Percentiles rank a stretch among this genome's conserved stretches.
These are phyloP conservation scores for Argyrosomus japonicus DNA, from an alignment of 2,113 vertebrate genomes.

Conservation along the genomic window DNA sequence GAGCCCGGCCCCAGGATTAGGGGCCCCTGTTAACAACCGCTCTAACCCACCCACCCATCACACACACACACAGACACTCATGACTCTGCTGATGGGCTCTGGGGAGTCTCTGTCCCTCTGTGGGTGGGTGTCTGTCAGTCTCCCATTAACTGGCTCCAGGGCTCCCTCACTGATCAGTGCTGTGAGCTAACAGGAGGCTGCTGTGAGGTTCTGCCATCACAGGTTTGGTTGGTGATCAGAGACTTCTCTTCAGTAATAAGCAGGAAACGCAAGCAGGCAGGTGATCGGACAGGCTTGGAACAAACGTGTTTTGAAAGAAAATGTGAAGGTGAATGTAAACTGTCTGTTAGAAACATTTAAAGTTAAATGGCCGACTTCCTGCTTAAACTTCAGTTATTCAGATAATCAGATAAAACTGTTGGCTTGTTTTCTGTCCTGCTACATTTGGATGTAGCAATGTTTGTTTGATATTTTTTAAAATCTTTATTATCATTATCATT, in stretches of 20 bases:
- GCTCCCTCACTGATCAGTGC: background rate
- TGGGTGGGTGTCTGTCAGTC: conserved; percentile 54
- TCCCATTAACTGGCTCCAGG: conserved; percentile 55
- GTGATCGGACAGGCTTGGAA: too few species aligned
- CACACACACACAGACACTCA: background rate
- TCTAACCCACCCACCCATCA: conserved; percentile 37
- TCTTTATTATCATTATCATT: too few species aligned
- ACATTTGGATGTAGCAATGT: too few species aligned
- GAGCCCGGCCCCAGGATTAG: conserved; percentile 76
- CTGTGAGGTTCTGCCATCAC: background rate
- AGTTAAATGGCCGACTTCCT: too few species aligned
- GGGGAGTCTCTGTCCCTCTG: conserved; percentile 33
- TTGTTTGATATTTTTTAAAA: too few species aligned
- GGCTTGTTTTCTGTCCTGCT: too few species aligned
- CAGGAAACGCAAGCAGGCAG: too few species aligned
- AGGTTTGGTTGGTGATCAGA: conserved; percentile 2
- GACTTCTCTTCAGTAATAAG: background rate
- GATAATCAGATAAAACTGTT: too few species aligned
- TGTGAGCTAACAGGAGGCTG: conserved; percentile 3
- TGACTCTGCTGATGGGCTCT: conserved; percentile 34
- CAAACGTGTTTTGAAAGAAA: too few species aligned
- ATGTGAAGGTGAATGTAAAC: too few species aligned
- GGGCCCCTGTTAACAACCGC: conserved; percentile 79
- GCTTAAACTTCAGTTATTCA: too few species aligned
- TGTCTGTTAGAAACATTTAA: too few species aligned